phyloP scores from a whole-genome alignment of 2,797 vertebrate genomes.

The Otus scops region DNA sequence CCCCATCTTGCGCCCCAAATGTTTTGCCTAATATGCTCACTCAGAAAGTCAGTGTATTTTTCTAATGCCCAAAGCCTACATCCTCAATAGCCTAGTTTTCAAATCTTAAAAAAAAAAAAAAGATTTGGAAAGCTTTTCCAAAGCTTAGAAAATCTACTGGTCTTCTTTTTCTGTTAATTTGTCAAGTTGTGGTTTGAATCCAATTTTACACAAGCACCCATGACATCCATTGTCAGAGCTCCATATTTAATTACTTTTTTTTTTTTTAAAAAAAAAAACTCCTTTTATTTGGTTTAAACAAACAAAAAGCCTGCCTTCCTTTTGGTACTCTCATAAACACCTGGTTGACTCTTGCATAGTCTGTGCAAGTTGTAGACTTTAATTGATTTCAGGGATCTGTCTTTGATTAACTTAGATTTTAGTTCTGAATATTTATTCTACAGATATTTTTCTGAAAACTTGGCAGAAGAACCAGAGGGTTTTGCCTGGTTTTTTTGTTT shows the following conservation, averaged over 20 bases:
- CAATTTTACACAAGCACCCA: not conserved
- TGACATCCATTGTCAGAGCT: not conserved
- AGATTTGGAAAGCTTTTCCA: not conserved
- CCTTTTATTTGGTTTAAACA: not conserved
- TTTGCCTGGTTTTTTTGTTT: not conserved
- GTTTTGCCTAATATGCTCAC: not conserved
- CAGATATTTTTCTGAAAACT: not conserved
- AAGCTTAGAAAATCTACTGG: not conserved
- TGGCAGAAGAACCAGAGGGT: not conserved
- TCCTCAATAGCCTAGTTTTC: not conserved
- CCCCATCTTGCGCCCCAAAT: not conserved
- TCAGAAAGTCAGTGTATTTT: not conserved
- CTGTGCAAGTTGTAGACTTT: not conserved
- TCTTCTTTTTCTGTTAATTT: not conserved
- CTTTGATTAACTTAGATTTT: not conserved
- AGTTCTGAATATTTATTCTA: not conserved
- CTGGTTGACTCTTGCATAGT: not conserved
- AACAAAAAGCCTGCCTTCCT: not conserved
- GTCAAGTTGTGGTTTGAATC: not conserved
- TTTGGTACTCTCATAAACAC: not conserved
- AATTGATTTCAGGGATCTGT: not conserved
- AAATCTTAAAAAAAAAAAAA: not conserved
- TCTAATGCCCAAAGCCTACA: not conserved
- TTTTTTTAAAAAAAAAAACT: not conserved
- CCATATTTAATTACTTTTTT: not conserved